Evolutionary conservation across 2,797 vertebrate species (phyloP).

Genomic region (Amblyraja radiata): DNA sequence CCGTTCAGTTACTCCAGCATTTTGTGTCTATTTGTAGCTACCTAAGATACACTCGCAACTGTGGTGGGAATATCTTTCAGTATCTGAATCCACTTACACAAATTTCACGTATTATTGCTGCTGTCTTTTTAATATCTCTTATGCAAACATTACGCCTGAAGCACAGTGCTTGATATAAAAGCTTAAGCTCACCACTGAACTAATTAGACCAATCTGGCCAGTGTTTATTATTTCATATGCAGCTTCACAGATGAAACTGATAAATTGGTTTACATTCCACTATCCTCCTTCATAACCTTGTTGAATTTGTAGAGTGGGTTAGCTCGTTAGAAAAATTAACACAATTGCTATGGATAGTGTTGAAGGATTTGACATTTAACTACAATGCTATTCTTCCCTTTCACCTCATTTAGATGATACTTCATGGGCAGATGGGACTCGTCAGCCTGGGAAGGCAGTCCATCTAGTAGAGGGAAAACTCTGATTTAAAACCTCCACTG

Average conservation of each 20-base stretch:
- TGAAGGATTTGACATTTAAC: background rate
- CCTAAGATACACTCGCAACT: background rate
- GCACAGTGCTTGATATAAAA: background rate
- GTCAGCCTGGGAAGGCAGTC: no score
- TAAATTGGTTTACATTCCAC: constrained; percentile 1
- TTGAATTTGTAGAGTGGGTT: background rate
- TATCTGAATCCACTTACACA: background rate
- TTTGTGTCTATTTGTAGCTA: no score
- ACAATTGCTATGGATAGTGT: background rate
- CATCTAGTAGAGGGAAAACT: no score
- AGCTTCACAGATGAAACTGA: constrained; percentile 11
- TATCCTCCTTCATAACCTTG: constrained; percentile 6
- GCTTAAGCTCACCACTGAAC: background rate
- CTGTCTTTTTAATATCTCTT: background rate
- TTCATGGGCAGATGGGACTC: background rate
- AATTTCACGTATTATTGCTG: background rate
- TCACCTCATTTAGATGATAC: background rate
- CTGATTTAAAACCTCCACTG: no score
- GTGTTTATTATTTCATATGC: constrained; percentile 3
- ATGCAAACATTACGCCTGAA: background rate
- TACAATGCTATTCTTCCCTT: background rate
- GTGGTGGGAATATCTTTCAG: background rate
- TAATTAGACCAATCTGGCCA: background rate
- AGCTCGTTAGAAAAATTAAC: constrained; percentile 13
- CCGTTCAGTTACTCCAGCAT: no score